Percentiles rank a stretch among this genome's conserved stretches.
Conservation (phyloP, 2,113 vertebrate species). For the Mus pahari region DNA sequence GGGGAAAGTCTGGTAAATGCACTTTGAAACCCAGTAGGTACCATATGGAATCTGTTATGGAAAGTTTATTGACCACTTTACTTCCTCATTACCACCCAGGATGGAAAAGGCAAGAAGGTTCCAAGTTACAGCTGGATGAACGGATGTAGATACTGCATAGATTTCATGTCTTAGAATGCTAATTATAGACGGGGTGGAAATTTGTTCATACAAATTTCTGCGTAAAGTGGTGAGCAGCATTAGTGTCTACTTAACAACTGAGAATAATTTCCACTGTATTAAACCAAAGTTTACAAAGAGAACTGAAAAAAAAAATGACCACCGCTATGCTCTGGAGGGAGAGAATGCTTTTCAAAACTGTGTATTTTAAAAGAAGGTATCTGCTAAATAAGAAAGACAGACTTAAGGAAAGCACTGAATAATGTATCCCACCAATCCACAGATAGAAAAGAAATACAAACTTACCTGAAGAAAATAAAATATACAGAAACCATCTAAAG, state of each 20-base stretch:
- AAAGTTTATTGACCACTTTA: constrained; percentile 49
- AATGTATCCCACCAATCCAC: background rate
- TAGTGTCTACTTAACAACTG: constrained; percentile 25
- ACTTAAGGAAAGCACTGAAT: background rate
- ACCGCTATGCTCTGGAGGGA: background rate
- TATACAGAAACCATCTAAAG: constrained; percentile 1
- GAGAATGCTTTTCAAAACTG: background rate
- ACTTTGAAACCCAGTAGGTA: background rate
- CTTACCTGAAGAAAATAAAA: constrained; percentile 13
- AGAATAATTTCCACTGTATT: background rate
- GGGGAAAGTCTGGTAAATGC: background rate
- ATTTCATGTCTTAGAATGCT: constrained; percentile 43
- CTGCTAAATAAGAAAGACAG: constrained; percentile 39
- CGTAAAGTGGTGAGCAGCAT: background rate
- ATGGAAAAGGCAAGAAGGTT: background rate
- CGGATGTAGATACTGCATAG: background rate
- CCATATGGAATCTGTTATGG: constrained; percentile 21
- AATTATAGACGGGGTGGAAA: constrained; percentile 13
- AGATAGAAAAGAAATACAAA: constrained; percentile 50
- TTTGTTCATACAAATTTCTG: background rate
- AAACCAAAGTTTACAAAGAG: constrained; percentile 17
- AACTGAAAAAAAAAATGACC: background rate
- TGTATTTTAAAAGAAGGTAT: constrained; percentile 4
- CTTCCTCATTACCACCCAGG: constrained; percentile 29
- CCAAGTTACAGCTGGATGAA: background rate